A percentile compares a stretch with the other conserved stretches of the same genome.
Evolutionary conservation across 2,797 vertebrate genomes (phyloP).

Genomic region (Amazona ochrocephala): DNA sequence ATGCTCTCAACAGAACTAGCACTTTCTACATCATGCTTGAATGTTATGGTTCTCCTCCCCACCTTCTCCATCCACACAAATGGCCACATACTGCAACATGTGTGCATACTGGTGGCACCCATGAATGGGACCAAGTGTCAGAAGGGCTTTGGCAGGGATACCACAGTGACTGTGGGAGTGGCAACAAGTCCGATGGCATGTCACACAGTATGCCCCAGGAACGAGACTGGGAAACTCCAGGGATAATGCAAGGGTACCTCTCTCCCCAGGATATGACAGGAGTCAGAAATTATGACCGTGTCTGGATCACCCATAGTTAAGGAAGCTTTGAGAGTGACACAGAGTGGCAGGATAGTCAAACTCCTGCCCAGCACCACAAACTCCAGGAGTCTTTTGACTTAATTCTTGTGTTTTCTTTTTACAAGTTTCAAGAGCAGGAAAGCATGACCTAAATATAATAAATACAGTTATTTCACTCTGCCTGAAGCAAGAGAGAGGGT

Average conservation of each 20-base stretch:
- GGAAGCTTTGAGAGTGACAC: background rate
- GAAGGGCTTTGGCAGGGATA: background rate
- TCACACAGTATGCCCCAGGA: background rate
- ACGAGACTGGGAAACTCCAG: background rate
- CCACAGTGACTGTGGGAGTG: background rate
- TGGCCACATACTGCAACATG: accelerated
- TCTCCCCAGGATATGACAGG: background rate
- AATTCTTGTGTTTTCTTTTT: background rate
- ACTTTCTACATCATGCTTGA: background rate
- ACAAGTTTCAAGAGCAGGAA: background rate
- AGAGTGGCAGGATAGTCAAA: background rate
- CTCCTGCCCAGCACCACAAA: background rate
- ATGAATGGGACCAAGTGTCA: accelerated
- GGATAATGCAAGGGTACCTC: background rate
- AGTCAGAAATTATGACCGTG: background rate
- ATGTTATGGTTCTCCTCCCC: background rate
- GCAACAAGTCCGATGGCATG: background rate
- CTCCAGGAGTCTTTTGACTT: background rate
- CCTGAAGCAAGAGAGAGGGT: background rate
- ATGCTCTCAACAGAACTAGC: background rate
- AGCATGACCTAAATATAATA: background rate
- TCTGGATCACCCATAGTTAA: background rate
- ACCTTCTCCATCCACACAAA: accelerated
- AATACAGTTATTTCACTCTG: background rate
- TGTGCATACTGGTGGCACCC: background rate